Percentiles rank a stretch among this genome's conserved stretches.
Conservation (phyloP, 1,140 invertebrate species). For the Globodera ellingtonae region DNA sequence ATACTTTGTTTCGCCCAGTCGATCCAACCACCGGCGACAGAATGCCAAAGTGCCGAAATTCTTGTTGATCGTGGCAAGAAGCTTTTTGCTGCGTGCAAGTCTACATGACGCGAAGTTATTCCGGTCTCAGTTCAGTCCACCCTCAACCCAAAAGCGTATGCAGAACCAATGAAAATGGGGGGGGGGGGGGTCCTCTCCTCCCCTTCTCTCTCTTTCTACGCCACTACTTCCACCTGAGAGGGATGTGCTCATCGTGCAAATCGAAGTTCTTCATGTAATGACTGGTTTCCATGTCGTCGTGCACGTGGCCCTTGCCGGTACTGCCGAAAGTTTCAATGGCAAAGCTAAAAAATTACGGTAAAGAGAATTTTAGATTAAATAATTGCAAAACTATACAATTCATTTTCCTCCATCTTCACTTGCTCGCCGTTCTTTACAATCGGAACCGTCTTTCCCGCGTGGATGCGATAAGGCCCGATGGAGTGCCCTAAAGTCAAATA, state of each 20-base stretch:
- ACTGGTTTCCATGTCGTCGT: constrained; percentile 98
- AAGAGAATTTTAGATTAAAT: constrained; percentile 83
- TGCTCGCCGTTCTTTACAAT: constrained; percentile 98
- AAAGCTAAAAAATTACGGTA: constrained; percentile 71
- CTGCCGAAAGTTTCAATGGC: constrained; percentile 99
- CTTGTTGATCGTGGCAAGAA: constrained; percentile 93
- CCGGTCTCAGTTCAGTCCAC: no score
- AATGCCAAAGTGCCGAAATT: constrained; percentile 97
- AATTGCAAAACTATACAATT: constrained; percentile 47
- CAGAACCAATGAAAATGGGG: no score
- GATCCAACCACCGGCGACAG: constrained; percentile 96
- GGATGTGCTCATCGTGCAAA: constrained; percentile 72
- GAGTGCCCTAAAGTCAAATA: constrained; percentile 86
- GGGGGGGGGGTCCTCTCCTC: not conserved
- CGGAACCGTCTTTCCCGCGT: constrained; percentile 98
- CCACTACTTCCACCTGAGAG: constrained; percentile 44
- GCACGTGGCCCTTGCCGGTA: constrained; percentile 91
- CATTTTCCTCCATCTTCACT: constrained; percentile 83
- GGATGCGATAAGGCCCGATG: constrained; percentile 93
- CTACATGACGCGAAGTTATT: constrained; percentile 6
- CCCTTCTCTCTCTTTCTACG: no score
- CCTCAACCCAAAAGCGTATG: no score
- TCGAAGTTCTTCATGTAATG: constrained; percentile 99
- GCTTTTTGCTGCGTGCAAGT: constrained; percentile 75
- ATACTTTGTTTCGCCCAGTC: constrained; percentile 93